Base-by-base conservation (phyloP, 2,888 invertebrate species). In the Heliconius sara region DNA sequence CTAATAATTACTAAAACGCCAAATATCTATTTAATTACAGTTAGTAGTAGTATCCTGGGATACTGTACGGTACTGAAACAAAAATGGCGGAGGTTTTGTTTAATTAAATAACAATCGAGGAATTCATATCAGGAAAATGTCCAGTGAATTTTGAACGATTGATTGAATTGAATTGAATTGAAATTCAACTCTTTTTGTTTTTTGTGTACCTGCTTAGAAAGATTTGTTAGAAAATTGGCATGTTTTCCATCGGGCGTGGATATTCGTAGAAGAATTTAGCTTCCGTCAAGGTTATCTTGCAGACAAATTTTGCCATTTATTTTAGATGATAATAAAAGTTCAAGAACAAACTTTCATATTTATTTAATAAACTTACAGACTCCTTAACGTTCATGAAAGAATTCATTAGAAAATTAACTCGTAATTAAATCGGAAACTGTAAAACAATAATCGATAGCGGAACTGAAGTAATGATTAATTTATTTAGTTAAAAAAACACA, bases 311-410 rank as follows among this genome's bases (percentile, higher is more conserved):
- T 10, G 12, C 6, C 9, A 30, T 63, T 43, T 16, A 65, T 65
- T 75, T 3, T 27, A 75, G 22, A 19, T 27, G 43, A 43, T 47
- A 43, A 75, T 75, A 27, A 75, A 66, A 43, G 22, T 75, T 66
- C 19, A 47, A 47, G 12, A 43, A 39, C 60, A 65, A 75, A 57
- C 30, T 12, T 52, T 57, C 65, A 39, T 74, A 43, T 12, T 60
- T 25, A 60, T 60, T 60, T 25, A 73, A 60, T n/a, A 60, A 34
- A 73, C 3, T 73, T n/a, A 13, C 10, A 57, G 30, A 39, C 60
- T 60, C 39, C 34, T 73, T n/a, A 30, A 57, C 22, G 30, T 73
- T 30, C 7, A 60, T 60, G 16, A n/a, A 73, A 73, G 4, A 22
- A 60, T 60, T 57, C 16, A n/a, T 73, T 34, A 9, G 3, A 57